Conservation (phyloP, 2,113 vertebrate species). For the Pedetes capensis region DNA sequence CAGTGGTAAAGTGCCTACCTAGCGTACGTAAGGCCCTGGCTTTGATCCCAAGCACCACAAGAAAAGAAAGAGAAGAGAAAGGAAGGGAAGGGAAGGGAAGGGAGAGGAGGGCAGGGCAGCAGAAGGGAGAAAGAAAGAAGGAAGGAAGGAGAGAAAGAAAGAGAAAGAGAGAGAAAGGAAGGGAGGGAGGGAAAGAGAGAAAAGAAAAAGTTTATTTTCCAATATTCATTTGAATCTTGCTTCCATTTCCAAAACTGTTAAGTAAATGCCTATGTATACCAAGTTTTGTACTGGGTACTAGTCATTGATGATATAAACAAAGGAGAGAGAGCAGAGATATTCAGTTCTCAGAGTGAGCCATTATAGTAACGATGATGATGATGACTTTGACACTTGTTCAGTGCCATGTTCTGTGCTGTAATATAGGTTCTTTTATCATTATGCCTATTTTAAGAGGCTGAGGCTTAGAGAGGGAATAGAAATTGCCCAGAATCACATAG, state of each 20-base stretch:
- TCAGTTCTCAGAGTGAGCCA: fast-evolving
- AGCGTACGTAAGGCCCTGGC: neutral
- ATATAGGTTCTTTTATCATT: neutral
- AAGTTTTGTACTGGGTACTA: neutral
- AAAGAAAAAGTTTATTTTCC: neutral
- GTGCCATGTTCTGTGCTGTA: neutral
- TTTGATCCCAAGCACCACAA: neutral
- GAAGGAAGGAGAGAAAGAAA: too few relatives aligned
- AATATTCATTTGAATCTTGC: neutral
- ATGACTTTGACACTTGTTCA: fast-evolving
- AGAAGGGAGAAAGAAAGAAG: neutral
- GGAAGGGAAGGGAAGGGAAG: too few relatives aligned
- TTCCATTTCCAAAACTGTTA: neutral
- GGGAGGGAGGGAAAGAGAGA: neutral
- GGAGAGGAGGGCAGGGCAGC: too few relatives aligned
- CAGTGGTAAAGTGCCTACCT: neutral
- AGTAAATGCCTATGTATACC: neutral
- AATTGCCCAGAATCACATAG: neutral
- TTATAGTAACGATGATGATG: too few relatives aligned
- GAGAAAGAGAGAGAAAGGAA: neutral
- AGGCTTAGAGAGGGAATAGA: neutral
- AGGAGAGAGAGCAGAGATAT: neutral
- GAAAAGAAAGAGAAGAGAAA: too few relatives aligned
- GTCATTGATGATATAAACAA: neutral
- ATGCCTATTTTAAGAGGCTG: neutral